Evolutionary conservation across 1,140 invertebrate genomes (phyloP), one percentile per base, ranked within the genome.

Genomic region (Drosophila pseudoobscura): DNA sequence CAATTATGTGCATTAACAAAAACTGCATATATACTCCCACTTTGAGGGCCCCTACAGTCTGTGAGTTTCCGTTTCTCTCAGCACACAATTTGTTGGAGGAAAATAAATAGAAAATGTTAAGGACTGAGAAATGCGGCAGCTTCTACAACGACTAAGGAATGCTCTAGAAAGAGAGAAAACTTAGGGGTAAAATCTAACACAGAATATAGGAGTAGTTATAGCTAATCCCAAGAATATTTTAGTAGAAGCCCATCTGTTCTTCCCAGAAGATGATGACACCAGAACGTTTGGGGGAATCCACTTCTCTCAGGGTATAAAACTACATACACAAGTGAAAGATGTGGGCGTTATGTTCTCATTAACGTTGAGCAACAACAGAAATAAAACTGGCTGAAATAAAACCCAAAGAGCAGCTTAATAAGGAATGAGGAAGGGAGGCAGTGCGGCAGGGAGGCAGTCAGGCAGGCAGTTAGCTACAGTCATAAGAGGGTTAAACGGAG

Each of bases 1-100:
- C 61, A 75, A 75, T 75, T 75, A 75, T 73, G 72, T 52, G 51
- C 73, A 61, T 75, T 75, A 75, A 61, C 45, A 56, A 35, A 59
- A 74, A 60, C 24, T 64, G 54, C 50, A 26, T 26, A 26, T 5
- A 26, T 26, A 26, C 4, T 26, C 4, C 24, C 24, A 4, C 5
- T 26, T 26, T 26, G 4, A 26, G 24, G 24, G 24, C 24, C 31
- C 7, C 31, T 2, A 8, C 8, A 9, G 31, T 31, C 31, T 68
- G 68, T 56, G 20, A 49, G 44, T 31, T 26, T 26, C 24, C 5
- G 4, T 26, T 26, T 5, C 24, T 5, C 64, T 69, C 31, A 39
- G 31, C 43, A 29, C 60, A 26, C 26, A 57, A 66, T 68, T 66
- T 68, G 65, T 44, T 13, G 35, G 13, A 54, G 63, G 44, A 69